Conservation (phyloP, 2,113 vertebrate species). For the Rhinoderma darwinii region DNA sequence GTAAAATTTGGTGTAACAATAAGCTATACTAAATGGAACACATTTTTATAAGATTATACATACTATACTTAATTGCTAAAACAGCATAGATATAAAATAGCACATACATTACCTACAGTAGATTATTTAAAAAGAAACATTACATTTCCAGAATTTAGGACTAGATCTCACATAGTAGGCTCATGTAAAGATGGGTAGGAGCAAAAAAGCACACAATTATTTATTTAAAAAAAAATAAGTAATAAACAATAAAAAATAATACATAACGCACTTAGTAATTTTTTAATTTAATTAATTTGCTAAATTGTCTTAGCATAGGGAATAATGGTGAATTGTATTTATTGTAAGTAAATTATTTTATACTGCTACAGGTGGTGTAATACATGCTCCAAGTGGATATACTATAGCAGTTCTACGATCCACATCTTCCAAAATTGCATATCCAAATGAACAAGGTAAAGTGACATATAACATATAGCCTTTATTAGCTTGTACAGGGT, state of each 20-base stretch:
- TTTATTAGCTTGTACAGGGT: no score
- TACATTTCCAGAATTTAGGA: not conserved
- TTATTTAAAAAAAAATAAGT: no score
- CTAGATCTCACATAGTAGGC: not conserved
- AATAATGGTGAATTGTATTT: not conserved
- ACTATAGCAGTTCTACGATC: constrained; percentile 32
- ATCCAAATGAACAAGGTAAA: constrained; percentile 50
- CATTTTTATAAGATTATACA: not conserved
- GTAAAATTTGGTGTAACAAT: constrained; percentile 24
- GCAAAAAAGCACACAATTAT: not conserved
- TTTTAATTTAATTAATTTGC: no score
- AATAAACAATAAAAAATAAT: no score
- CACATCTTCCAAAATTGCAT: constrained; percentile 28
- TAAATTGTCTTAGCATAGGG: not conserved
- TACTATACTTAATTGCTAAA: not conserved
- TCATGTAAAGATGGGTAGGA: not conserved
- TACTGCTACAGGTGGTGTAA: not conserved
- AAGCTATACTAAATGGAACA: not conserved
- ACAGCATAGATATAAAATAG: not conserved
- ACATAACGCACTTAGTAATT: no score
- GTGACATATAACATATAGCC: not conserved
- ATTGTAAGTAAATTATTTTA: not conserved
- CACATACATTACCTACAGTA: not conserved
- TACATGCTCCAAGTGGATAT: constrained; percentile 38
- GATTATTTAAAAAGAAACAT: not conserved